A percentile compares a stretch with the other conserved stretches of the same genome.
Evolutionary conservation across 2,797 vertebrate genomes (phyloP).

Genomic region (Hydrocynus forskahlii): DNA sequence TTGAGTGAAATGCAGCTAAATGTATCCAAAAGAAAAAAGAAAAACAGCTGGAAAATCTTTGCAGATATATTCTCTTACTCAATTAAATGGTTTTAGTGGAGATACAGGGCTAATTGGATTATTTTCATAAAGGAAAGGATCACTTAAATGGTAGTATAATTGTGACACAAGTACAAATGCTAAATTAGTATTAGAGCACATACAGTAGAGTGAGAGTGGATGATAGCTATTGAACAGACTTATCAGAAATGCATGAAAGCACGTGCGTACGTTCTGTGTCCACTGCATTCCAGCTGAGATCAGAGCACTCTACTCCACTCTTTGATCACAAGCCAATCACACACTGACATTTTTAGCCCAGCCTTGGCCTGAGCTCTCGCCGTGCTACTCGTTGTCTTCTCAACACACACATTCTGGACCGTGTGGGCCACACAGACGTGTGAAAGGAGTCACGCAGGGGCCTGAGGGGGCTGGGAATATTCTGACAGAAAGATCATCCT

Average conservation of each 20-base stretch:
- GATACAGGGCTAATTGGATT: too few species aligned
- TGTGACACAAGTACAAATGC: neutral
- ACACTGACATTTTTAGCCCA: constrained; percentile 11
- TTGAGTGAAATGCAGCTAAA: too few species aligned
- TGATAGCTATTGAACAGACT: neutral
- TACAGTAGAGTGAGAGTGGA: neutral
- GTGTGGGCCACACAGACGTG: constrained; percentile 22
- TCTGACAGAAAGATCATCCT: constrained; percentile 33
- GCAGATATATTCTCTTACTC: too few species aligned
- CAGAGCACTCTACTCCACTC: neutral
- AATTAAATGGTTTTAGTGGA: too few species aligned
- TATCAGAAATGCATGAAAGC: neutral
- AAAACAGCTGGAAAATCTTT: too few species aligned
- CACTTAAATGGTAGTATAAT: neutral
- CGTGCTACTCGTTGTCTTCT: neutral
- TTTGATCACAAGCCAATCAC: constrained; percentile 3
- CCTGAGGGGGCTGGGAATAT: constrained; percentile 40
- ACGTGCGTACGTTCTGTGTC: neutral
- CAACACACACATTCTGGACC: constrained; percentile 5
- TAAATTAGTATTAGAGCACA: neutral
- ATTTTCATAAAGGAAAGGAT: too few species aligned
- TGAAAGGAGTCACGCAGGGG: constrained; percentile 12
- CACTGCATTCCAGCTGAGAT: constrained; percentile 9
- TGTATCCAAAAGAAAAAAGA: too few species aligned
- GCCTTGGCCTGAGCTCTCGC: neutral